Evolutionary conservation across 1,140 invertebrate species (phyloP).

Genomic region (Luehdorfia chinensis): DNA sequence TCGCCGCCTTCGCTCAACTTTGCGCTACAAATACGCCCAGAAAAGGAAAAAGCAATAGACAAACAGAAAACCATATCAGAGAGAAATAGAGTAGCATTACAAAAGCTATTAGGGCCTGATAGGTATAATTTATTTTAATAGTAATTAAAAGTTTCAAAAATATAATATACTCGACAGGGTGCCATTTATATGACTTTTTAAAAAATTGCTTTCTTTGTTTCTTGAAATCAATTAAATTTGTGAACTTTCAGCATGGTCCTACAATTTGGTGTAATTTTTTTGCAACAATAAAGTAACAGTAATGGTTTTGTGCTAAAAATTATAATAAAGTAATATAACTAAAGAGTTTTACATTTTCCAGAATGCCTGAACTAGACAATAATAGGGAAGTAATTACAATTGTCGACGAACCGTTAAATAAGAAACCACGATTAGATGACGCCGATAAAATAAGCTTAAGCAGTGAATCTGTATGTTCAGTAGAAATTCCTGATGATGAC

Average conservation of each 20-base stretch:
- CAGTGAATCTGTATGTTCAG: constrained; percentile 39
- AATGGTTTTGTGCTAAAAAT: too few species aligned
- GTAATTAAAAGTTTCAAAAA: too few species aligned
- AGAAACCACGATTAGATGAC: constrained; percentile 41
- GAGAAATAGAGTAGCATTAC: constrained; percentile 48
- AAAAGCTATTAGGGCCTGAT: constrained; percentile 42
- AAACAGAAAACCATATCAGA: constrained; percentile 45
- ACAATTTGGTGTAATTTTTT: too few species aligned
- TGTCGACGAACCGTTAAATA: constrained; percentile 46
- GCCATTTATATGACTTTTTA: too few species aligned
- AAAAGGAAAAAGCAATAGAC: constrained; percentile 23
- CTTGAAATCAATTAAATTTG: too few species aligned
- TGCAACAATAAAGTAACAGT: too few species aligned
- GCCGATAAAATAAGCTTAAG: constrained; percentile 52
- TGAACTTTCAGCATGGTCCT: too few species aligned
- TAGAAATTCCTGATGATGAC: constrained; percentile 39
- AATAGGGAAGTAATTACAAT: constrained; percentile 40
- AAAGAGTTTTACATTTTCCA: too few species aligned
- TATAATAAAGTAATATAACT: too few species aligned
- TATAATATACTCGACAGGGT: too few species aligned
- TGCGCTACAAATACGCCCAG: constrained; percentile 25
- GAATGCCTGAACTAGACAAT: constrained; percentile 28
- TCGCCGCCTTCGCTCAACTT: constrained; percentile 56
- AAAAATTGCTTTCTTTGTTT: too few species aligned
- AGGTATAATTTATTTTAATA: constrained; percentile 31